A percentile compares a stretch with the other conserved stretches of the same genome.
These are phyloP conservation scores for Neosilurus mollespiculum DNA, from an alignment of 2,797 vertebrate species.

Conservation along the genomic window DNA sequence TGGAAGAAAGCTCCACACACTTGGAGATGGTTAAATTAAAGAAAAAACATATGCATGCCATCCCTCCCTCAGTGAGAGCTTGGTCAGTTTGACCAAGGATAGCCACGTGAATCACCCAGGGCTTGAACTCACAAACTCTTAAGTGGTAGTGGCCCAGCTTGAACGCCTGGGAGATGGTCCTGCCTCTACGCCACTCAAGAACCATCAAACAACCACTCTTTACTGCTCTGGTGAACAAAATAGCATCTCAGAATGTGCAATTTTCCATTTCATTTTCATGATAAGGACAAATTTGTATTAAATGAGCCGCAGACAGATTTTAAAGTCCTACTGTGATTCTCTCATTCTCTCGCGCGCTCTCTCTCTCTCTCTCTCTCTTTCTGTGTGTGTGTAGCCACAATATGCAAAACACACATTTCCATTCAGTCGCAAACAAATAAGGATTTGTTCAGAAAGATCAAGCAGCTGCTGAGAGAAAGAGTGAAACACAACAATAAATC, in stretches of 20 bases:
- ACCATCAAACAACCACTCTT: neutral
- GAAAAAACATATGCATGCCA: too few species aligned
- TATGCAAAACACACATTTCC: constrained; percentile 31
- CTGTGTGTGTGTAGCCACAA: constrained; percentile 3
- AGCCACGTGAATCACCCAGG: too few species aligned
- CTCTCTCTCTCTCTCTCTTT: too few species aligned
- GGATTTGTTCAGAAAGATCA: constrained; percentile 3
- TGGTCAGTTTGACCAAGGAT: too few species aligned
- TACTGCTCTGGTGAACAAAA: neutral
- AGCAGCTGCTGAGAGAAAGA: constrained; percentile 8
- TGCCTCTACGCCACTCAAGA: too few species aligned
- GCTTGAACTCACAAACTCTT: too few species aligned
- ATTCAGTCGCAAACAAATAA: constrained; percentile 22
- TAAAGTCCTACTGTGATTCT: neutral
- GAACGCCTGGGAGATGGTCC: too few species aligned
- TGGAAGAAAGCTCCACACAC: too few species aligned
- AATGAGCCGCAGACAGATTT: neutral
- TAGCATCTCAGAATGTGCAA: neutral
- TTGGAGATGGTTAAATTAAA: too few species aligned
- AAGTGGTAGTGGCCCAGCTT: too few species aligned
- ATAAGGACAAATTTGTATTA: neutral
- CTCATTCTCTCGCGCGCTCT: too few species aligned
- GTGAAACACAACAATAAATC: constrained; percentile 10
- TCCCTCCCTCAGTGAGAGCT: too few species aligned
- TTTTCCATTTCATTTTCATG: neutral